phyloP scores from a whole-genome alignment of 2,888 invertebrate genomes.

The Yponomeuta evonymella region DNA sequence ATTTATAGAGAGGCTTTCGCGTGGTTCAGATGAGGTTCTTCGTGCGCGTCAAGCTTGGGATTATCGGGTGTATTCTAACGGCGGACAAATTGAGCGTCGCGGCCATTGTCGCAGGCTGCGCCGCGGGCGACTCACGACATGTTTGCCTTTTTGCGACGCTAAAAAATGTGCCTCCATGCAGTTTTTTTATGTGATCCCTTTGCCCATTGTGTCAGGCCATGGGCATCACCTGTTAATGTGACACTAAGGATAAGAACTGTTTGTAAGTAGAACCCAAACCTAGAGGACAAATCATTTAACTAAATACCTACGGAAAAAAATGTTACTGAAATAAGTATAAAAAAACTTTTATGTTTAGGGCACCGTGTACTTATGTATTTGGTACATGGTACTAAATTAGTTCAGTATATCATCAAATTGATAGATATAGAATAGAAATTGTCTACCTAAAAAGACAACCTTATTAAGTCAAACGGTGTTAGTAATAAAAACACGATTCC shows the following conservation, averaged over 20 bases:
- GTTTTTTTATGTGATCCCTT: not conserved
- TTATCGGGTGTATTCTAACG: slow-evolving; percentile 49
- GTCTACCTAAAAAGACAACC: too few relatives aligned
- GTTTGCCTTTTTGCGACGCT: slow-evolving; percentile 54
- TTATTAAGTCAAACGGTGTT: too few relatives aligned
- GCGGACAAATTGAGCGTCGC: slow-evolving; percentile 59
- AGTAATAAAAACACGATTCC: too few relatives aligned
- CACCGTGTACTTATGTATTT: too few relatives aligned
- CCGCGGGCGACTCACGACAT: slow-evolving; percentile 49
- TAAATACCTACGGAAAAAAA: too few relatives aligned
- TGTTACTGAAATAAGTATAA: too few relatives aligned
- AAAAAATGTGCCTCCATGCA: slow-evolving; percentile 2
- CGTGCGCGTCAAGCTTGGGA: slow-evolving; percentile 27
- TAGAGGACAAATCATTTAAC: too few relatives aligned
- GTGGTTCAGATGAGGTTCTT: not conserved
- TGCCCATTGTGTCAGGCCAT: not conserved
- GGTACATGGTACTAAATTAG: too few relatives aligned
- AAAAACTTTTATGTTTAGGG: too few relatives aligned
- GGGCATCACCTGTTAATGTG: not conserved
- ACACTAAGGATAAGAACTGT: not conserved
- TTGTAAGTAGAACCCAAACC: not conserved
- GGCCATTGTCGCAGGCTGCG: slow-evolving; percentile 49
- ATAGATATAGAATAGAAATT: too few relatives aligned
- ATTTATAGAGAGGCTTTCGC: not conserved
- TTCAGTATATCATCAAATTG: too few relatives aligned